A percentile compares a stretch with the other conserved stretches of the same genome.
phyloP scores from a whole-genome alignment of 1,140 invertebrate species.

The Zaprionus davidi region DNA sequence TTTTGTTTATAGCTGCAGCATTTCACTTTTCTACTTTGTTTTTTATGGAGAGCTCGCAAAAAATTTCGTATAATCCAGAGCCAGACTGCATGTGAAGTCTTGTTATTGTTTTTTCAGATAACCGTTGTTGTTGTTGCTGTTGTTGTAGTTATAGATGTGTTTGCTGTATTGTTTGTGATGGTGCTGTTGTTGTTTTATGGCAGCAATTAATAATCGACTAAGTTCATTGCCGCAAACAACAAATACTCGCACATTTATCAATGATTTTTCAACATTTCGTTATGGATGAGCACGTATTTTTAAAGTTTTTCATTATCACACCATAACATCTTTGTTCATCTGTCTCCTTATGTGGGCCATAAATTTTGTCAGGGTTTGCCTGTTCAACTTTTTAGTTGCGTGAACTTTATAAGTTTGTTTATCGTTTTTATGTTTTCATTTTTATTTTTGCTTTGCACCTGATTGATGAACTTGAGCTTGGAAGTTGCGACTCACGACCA shows the following conservation, averaged over 20 bases:
- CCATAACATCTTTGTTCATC: conserved; percentile 5
- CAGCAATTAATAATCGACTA: conserved; percentile 36
- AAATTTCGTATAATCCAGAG: conserved; percentile 56
- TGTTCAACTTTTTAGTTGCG: conserved; percentile 7
- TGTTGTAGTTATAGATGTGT: not conserved
- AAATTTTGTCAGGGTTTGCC: not conserved
- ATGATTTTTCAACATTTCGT: conserved; percentile 6
- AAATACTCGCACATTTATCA: conserved; percentile 14
- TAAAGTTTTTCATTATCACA: conserved; percentile 4
- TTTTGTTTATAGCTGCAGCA: conserved; percentile 56
- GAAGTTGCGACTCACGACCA: conserved; percentile 17
- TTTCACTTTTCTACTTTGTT: conserved; percentile 69
- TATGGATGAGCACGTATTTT: conserved; percentile 10
- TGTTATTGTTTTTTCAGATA: conserved; percentile 30
- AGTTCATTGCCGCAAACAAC: conserved; percentile 33
- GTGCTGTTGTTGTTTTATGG: conserved; percentile 8
- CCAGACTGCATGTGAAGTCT: conserved; percentile 28
- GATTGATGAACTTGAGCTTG: conserved; percentile 25
- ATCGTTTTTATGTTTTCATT: not conserved
- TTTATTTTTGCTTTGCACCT: conserved; percentile 4
- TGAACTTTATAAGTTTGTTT: conserved; percentile 2
- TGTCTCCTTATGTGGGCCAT: conserved; percentile 5
- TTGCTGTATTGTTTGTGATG: not conserved
- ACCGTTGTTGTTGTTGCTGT: not conserved
- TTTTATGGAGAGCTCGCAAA: conserved; percentile 51